Base-by-base conservation (phyloP, 92 coral and sea anemone genomes). In the Heliopora coerulea region DNA sequence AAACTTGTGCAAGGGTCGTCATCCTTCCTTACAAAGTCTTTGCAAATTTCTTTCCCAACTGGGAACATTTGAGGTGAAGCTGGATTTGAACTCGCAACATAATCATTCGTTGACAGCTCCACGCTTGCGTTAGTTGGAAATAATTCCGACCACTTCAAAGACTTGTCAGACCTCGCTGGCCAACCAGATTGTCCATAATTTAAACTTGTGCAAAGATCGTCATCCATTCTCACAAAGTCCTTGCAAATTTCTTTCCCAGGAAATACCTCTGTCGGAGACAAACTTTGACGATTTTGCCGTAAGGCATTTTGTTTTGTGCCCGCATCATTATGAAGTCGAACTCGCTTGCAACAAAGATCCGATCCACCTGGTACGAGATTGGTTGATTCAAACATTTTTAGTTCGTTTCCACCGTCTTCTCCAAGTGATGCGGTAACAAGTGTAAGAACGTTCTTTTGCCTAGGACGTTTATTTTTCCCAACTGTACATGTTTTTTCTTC, bases 51-150 rank as follows among this genome's bases (percentile, higher is more conserved):
- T 37, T 4, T 37, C 42, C 42, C 11, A 37, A 37, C 32, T 10
- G 77, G 77, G 15, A 52, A 23, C 24, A 67, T 18, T 67, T 70
- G 74, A 20, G 96, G 97, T 0, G 96, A 86, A 72, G 78, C 83
- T 33, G 96, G 97, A 79, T 89, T 89, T 50, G 97, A 91, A 56
- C 96, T 91, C 23, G 97, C 89, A 10, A 91, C 96, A 34, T 59
- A 85, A 58, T 88, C 88, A 37, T 32, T 19, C 14, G 54, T 60
- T 17, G 31, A 70, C 4, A 35, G 52, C 42, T 29, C 11, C 42
- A 11, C 11, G 42, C 11, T 37, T 37, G 42, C 6, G n/a, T n/a
- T n/a, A n/a, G n/a, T n/a, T 37, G 42, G 42, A 37, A 11, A 4
- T 4, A 37, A 11, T 4, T 37, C 42, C 42, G 11, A 37, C 6